These are phyloP conservation scores for Crocodylus rhombifer DNA, from an alignment of 2,797 vertebrate species.

Conservation along the genomic window DNA sequence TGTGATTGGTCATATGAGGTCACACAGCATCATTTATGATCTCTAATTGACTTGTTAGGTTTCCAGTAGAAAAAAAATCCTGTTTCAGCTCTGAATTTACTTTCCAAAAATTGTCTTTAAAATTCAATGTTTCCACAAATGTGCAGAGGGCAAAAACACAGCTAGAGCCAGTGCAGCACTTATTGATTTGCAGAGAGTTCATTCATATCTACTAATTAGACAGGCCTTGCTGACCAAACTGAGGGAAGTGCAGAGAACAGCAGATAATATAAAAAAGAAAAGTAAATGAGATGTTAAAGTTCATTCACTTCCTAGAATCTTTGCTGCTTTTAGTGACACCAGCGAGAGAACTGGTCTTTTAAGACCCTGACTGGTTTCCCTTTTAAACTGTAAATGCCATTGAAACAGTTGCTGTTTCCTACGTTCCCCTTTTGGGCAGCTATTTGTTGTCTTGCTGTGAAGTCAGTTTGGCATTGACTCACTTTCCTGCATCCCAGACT, in stretches of 20 bases:
- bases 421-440: background rate
- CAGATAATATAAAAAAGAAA: background rate
- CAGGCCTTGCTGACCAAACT: conserved; percentile 25
- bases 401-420: background rate
- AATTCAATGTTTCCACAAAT: conserved; percentile 40
- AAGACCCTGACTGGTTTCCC: background rate
- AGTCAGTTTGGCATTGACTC: background rate
- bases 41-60: conserved; percentile 5
- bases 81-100: conserved; percentile 40
- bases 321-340: background rate
- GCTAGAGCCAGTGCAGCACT: conserved; percentile 3
- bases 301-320: background rate
- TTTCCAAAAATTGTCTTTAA: conserved; percentile 22
- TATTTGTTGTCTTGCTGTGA: conserved; percentile 31
- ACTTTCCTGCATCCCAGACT: background rate
- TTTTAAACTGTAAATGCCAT: background rate
- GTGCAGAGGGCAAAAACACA: background rate
- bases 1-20: conserved; percentile 54
- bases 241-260: conserved; percentile 1
- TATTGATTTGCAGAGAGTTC: conserved; percentile 29
- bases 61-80: conserved; percentile 27
- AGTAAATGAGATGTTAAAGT: background rate
- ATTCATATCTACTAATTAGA: conserved; percentile 65
- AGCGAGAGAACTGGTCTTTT: background rate
- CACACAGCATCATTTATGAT: conserved; percentile 35